Evolutionary conservation across 2,797 vertebrate genomes (phyloP).

Genomic region (Novumbra hubbsi): DNA sequence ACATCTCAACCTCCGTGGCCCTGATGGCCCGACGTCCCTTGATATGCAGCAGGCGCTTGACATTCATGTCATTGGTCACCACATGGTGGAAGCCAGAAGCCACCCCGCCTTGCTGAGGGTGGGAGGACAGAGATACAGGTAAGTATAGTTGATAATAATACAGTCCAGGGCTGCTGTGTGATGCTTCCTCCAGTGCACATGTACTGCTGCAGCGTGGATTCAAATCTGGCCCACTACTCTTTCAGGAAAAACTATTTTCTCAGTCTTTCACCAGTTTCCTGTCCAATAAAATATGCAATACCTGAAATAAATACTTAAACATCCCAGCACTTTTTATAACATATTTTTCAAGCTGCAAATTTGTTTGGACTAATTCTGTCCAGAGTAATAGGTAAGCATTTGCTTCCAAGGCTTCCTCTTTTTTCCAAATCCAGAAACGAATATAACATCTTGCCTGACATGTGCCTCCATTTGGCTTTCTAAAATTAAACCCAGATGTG

Average conservation of each 20-base stretch:
- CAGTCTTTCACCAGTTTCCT: too few species aligned
- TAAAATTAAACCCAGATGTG: constrained; percentile 35
- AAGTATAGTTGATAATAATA: not conserved
- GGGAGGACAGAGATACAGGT: not conserved
- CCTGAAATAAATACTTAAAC: not conserved
- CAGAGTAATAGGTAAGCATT: not conserved
- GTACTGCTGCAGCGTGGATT: too few species aligned
- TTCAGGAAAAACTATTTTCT: too few species aligned
- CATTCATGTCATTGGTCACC: constrained; percentile 40
- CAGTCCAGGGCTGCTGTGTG: too few species aligned
- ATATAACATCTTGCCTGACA: constrained; percentile 9
- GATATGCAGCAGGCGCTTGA: constrained; percentile 60
- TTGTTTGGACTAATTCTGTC: not conserved
- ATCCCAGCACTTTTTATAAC: not conserved
- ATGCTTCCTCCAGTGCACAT: too few species aligned
- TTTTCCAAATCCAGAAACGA: constrained; percentile 19
- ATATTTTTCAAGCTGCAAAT: not conserved
- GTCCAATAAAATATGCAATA: too few species aligned
- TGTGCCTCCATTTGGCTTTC: constrained; percentile 27
- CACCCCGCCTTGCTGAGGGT: constrained; percentile 68
- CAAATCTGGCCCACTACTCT: too few species aligned
- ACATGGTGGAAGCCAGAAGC: constrained; percentile 70
- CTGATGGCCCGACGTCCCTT: constrained; percentile 66
- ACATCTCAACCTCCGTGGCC: constrained; percentile 54
- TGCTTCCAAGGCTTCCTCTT: not conserved